Evolutionary conservation across 2,797 vertebrate species (phyloP), one percentile per base, ranked within the genome.

Genomic region (Sandelia bainsii): DNA sequence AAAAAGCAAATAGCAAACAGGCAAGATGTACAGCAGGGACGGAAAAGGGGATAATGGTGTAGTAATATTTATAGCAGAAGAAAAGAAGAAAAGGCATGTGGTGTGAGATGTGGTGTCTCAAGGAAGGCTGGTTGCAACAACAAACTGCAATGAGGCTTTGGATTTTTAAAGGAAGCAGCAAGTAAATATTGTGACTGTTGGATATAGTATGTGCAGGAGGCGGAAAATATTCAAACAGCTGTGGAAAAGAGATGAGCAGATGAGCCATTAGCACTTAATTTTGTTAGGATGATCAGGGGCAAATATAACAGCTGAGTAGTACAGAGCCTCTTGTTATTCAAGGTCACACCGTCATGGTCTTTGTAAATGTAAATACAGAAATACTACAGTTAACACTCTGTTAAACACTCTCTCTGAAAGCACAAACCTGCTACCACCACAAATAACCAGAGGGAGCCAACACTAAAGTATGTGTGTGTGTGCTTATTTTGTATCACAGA

Each of bases 401-500:
- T 25, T 54, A 16, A 32, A 19, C 58, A 27, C 34, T 19, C 17
- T 39, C 2, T 54, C 23, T 40, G 8, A 29, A 45, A 50, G 23
- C 14, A 6, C n/a, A 7, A 50, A 57, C n/a, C 29, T 58, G 25
- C 44, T 11, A 4, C 40, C 10, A 42, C 3, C 6, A 17, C 48
- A 77, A 16, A 69, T 42, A 42, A 16, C 16, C 9, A n/a, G 5
- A 39, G 27, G 25, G 48, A 19, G 14, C 42, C 60, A 34, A n/a
- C 50, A 37, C 46, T 72, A 32, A 77, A 37, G 17, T n/a, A 23
- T 25, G 51, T 66, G 10, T 73, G 4, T 79, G 3, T 74, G 2
- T 75, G 2, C 79, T 11, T 34, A 23, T 68, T 4, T 75, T 61
- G 40, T 78, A 74, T 64, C 45, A 19, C 92, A 97, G 96, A 97